Evolutionary conservation across 2,888 invertebrate species (phyloP).

Genomic region (Neoascia interrupta): DNA sequence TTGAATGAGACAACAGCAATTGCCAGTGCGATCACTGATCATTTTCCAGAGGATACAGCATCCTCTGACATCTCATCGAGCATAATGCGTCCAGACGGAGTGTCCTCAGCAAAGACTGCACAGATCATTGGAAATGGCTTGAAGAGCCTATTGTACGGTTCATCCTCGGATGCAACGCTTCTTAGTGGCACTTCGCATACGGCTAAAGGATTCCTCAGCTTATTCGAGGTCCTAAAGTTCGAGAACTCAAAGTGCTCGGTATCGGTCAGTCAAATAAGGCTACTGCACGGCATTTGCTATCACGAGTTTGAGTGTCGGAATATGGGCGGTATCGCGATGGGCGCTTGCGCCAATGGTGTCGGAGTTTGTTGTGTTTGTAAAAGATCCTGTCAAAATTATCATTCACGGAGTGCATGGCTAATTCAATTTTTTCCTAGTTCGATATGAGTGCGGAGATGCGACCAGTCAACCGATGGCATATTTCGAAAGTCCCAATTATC

Average conservation of each 20-base stretch:
- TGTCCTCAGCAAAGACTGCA: conserved; percentile 25
- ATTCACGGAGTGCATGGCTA: neutral
- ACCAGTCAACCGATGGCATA: conserved; percentile 84
- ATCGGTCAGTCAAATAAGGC: conserved; percentile 78
- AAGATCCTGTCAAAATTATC: conserved; percentile 72
- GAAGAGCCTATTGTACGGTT: conserved; percentile 75
- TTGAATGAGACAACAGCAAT: neutral
- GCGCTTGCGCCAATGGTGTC: conserved; percentile 86
- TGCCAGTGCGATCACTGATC: neutral
- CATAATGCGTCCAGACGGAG: conserved; percentile 73
- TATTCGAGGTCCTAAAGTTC: conserved; percentile 87
- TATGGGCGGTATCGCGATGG: conserved; percentile 83
- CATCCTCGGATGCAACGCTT: conserved; percentile 74
- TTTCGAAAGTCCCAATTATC: conserved; percentile 87
- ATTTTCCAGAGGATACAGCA: neutral
- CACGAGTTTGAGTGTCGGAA: conserved; percentile 84
- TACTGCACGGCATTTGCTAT: conserved; percentile 86
- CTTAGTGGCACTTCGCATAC: conserved; percentile 71
- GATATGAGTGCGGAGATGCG: conserved; percentile 84
- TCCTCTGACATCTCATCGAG: conserved; percentile 72
- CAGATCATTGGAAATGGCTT: conserved; percentile 72
- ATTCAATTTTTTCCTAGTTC: conserved; percentile 80
- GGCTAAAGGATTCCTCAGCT: conserved; percentile 82
- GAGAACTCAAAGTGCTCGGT: conserved; percentile 83
- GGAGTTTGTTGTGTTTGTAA: conserved; percentile 89